Base-by-base conservation (phyloP, 2,797 vertebrate genomes). In the Melanogrammus aeglefinus region DNA sequence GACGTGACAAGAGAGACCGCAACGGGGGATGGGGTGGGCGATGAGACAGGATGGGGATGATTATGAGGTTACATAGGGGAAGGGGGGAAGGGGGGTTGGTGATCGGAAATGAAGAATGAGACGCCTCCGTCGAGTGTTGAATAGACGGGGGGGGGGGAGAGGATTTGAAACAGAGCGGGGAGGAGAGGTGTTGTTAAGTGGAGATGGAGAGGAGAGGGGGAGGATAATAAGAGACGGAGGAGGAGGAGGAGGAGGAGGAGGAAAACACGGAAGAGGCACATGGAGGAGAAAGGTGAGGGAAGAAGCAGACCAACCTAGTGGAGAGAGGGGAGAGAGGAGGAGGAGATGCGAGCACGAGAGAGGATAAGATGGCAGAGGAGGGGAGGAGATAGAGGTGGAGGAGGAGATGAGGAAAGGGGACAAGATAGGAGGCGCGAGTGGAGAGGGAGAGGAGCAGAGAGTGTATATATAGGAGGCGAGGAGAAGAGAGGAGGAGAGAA, bases 401-500 rank as follows among this genome's bases (percentile, higher is more conserved):
- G 10, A 10, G 18, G 6, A 27, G 36, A 44, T 8, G 18, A 8
- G 18, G 1, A 4, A 6, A 14, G n/a, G 39, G 36, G 36, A 73
- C 1, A 41, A 1, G 38, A 10, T 4, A 13, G 10, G n/a, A 44
- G 38, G 14, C 38, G n/a, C 8, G 8, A 2, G 36, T 3, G 13
- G 21, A 41, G 38, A 41, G 3, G n/a, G 73, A 27, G 38, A 41
- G n/a, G n/a, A 12, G 36, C 41, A 14, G 0, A 41, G n/a, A 29
- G 24, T 16, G 24, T 16, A 44, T 24, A 24, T 6, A 75, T 24
- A 51, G 39, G 39, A 44, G 39, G 24, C 3, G 38, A 39, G 72
- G 72, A 73, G 33, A n/a, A 38, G 72, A 73, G 72, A 36, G 72
- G 66, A 70, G n/a, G 66, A 70, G 66, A 70, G 66, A 24, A 70